Evolutionary conservation across 2,888 invertebrate species (phyloP).

Genomic region (Galeopsomyia nigrocyanea): DNA sequence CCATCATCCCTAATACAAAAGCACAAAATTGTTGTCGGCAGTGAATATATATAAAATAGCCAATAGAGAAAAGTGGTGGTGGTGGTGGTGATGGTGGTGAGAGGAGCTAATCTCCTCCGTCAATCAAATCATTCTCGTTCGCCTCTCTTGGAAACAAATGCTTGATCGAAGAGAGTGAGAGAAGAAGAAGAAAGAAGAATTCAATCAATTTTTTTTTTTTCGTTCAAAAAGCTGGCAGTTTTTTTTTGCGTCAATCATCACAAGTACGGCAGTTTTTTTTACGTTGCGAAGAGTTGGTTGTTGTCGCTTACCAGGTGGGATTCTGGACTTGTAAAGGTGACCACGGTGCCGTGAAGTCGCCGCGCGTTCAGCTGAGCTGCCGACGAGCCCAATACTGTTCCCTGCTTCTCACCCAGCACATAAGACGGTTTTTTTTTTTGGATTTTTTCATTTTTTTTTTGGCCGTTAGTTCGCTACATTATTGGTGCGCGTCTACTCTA

Average conservation of each 20-base stretch:
- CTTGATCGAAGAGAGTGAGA: neutral
- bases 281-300: slow-evolving; percentile 20
- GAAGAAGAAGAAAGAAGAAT: slow-evolving; percentile 21
- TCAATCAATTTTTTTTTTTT: slow-evolving; percentile 4
- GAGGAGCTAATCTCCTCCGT: too few relatives aligned
- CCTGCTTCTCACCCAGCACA: slow-evolving; percentile 58
- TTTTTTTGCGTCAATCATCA: neutral
- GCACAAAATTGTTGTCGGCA: too few relatives aligned
- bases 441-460: too few relatives aligned
- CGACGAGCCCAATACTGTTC: slow-evolving; percentile 46
- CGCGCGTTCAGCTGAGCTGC: slow-evolving; percentile 61
- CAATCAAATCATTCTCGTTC: too few relatives aligned
- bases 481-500: slow-evolving; percentile 56
- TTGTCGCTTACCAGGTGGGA: slow-evolving; percentile 72
- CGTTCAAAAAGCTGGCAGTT: slow-evolving; percentile 51
- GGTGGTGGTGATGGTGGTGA: too few relatives aligned
- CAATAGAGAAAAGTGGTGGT: too few relatives aligned
- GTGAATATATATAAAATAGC: too few relatives aligned
- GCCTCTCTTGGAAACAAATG: too few relatives aligned
- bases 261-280: slow-evolving; percentile 17
- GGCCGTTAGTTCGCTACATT: slow-evolving; percentile 55
- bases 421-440: slow-evolving; percentile 34
- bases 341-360: slow-evolving; percentile 68
- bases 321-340: slow-evolving; percentile 75
- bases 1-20: too few relatives aligned